A percentile compares a stretch with the other conserved stretches of the same genome.
Conservation (phyloP, 2,888 invertebrate species). For the Quadriops clusia region DNA sequence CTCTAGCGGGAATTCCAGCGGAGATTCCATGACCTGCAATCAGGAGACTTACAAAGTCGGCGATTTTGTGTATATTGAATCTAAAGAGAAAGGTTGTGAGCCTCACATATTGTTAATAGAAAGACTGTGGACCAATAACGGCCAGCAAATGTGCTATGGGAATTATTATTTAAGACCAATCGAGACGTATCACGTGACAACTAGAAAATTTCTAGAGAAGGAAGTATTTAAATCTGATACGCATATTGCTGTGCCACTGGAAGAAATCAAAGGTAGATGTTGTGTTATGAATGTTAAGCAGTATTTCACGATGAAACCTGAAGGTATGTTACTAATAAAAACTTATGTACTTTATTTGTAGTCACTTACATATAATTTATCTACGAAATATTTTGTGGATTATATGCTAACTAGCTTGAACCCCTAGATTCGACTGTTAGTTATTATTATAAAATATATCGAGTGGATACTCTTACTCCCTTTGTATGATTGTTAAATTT, state of each 20-base stretch:
- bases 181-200: conserved; percentile 92
- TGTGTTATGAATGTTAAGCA: conserved; percentile 90
- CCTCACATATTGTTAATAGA: conserved; percentile 79
- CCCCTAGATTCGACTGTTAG: too few species aligned
- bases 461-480: too few species aligned
- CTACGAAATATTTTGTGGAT: conserved; percentile 2
- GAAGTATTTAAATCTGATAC: conserved; percentile 94
- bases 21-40: conserved; percentile 59
- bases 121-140: conserved; percentile 74
- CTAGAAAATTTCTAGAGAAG: conserved; percentile 80
- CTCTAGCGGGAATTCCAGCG: conserved; percentile 22
- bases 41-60: conserved; percentile 69
- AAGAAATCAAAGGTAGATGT: conserved; percentile 78
- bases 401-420: conserved; percentile 1
- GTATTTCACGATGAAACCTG: conserved; percentile 81
- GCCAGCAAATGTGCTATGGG: conserved; percentile 82
- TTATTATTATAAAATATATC: too few species aligned
- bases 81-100: conserved; percentile 51
- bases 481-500: too few species aligned
- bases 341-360: conserved; percentile 4
- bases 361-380: too few species aligned
- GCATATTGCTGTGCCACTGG: conserved; percentile 71
- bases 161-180: conserved; percentile 83
- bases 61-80: conserved; percentile 84
- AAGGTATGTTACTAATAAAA: conserved; percentile 38